Evolutionary conservation across 1,140 invertebrate genomes (phyloP), one percentile per base, ranked within the genome.

Genomic region (Aradophagus sp.): DNA sequence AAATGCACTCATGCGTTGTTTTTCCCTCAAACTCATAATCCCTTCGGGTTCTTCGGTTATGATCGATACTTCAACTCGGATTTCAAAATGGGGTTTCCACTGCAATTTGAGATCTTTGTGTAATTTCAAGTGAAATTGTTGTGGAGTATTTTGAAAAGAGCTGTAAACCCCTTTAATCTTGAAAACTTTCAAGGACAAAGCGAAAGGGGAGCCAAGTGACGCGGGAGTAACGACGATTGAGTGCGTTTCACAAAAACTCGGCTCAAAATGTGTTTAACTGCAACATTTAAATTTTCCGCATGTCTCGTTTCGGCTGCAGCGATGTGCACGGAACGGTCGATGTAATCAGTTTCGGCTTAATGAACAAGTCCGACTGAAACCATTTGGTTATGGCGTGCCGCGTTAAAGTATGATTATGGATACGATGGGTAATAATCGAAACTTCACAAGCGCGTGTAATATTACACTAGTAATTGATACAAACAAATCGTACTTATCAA

Each of bases 121-220:
- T 58, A 58, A 67, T 67, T 35, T 29, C 13, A 14, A 41, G 36
- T 67, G 44, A 45, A 53, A 53, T 36, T 67, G 53, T 67, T 67
- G 63, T 45, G 20, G 19, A 45, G 47, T 59, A 59, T 67, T 59
- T 67, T 59, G 38, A 67, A 67, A 67, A 59, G 48, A 61, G 48
- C 56, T 35, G 56, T 69, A 69, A 69, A 69, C 56, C 66, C 56
- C 66, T 69, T 69, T 62, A 69, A 56, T 62, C 56, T 62, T 56
- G 66, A 50, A 62, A 69, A 69, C 35, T 59, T 68, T 50, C 44
- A 23, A 62, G 66, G 17, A 62, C 44, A 62, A 62, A 62, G 23
- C n/a, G 35, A 7, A 62, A 50, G 56, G 66, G 66, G 66, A 69
- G 41, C 47, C 65, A 56, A 69, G 56, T 69, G 48, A 69, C 31